Base-by-base conservation (phyloP, 2,888 invertebrate species). In the Drosophila eohydei region DNA sequence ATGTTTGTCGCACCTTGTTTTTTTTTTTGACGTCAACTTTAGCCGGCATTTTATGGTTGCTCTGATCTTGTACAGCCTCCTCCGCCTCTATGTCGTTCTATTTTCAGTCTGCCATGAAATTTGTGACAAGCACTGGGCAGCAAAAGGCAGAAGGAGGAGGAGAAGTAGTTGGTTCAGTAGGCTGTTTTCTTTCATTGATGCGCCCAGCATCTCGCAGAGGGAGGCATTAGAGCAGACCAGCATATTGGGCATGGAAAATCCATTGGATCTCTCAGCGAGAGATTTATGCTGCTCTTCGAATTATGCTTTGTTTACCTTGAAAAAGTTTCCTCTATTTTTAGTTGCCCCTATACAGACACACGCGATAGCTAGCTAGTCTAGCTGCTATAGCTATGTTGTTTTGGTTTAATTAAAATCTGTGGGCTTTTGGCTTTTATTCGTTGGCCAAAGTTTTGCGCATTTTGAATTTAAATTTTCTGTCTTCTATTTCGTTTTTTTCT, bases 251-350 rank as follows among this genome's bases (percentile, higher is more conserved):
- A 52, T 56, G 36, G 32, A 54, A 43, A 51, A 69, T 70, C 54
- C 68, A 60, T 68, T 50, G 40, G 50, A 54, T 40, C 38, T 51
- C 40, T 67, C 60, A 28, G 9, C 7, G n/a, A 32, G 28, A 48
- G 74, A 73, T 85, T 82, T 80, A 70, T 71, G 73, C 60, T 66
- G 58, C 75, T 81, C 64, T 79, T 70, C 63, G 68, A 75, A 82
- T 82, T 74, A 78, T 84, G 74, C 72, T 83, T 86, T 88, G 88
- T 86, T 86, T 86, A 86, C 86, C 86, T 86, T 86, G 86, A 86
- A 84, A 84, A 86, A 78, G 74, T 74, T 67, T 58, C 52, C 57
- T 55, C 60, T 81, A 87, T 85, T 79, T 85, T 74, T 85, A 85
- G 88, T 73, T 50, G 26, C 64, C 63, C 56, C 56, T 36, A 72